Percentiles rank a stretch among this genome's conserved stretches.
These are phyloP conservation scores for Tetragonula carbonaria DNA, from an alignment of 2,888 invertebrate species.

Conservation along the genomic window DNA sequence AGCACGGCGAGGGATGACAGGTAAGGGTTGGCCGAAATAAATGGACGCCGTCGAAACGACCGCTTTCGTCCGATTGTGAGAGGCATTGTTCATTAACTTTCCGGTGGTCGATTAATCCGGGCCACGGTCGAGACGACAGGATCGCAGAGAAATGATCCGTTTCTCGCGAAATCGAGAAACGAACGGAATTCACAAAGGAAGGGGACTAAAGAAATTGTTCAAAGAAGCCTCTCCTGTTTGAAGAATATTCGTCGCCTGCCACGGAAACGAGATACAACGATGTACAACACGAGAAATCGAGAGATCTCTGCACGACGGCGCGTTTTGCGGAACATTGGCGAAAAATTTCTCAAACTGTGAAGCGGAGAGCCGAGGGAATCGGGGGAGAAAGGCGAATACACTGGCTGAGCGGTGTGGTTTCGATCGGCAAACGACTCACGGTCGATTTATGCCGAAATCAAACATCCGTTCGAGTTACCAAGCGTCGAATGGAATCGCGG, in stretches of 20 bases:
- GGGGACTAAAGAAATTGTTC: not conserved
- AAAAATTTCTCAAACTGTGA: not conserved
- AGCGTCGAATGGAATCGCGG: slow-evolving; percentile 32
- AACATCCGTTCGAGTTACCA: slow-evolving; percentile 40
- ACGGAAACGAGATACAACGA: not conserved
- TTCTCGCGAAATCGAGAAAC: slow-evolving; percentile 30
- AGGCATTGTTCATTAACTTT: slow-evolving; percentile 66
- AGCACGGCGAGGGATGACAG: not conserved
- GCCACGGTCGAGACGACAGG: slow-evolving; percentile 20
- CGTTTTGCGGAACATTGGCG: not conserved
- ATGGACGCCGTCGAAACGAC: slow-evolving; percentile 61
- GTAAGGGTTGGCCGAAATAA: slow-evolving; percentile 49
- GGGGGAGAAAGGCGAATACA: not conserved
- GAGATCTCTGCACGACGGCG: not conserved
- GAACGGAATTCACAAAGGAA: slow-evolving; percentile 43
- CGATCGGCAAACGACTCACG: slow-evolving; percentile 25
- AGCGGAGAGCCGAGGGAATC: slow-evolving; percentile 1
- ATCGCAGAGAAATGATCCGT: slow-evolving; percentile 35
- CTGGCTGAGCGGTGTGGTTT: not conserved
- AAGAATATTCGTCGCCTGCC: not conserved
- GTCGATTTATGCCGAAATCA: slow-evolving; percentile 46
- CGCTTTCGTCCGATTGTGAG: slow-evolving; percentile 43
- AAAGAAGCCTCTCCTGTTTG: not conserved
- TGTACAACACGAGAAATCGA: not conserved
- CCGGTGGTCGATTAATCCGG: slow-evolving; percentile 62